Percentiles rank a stretch among this genome's conserved stretches.
Evolutionary conservation across 2,797 vertebrate genomes (phyloP).

Genomic region (Columba guinea): DNA sequence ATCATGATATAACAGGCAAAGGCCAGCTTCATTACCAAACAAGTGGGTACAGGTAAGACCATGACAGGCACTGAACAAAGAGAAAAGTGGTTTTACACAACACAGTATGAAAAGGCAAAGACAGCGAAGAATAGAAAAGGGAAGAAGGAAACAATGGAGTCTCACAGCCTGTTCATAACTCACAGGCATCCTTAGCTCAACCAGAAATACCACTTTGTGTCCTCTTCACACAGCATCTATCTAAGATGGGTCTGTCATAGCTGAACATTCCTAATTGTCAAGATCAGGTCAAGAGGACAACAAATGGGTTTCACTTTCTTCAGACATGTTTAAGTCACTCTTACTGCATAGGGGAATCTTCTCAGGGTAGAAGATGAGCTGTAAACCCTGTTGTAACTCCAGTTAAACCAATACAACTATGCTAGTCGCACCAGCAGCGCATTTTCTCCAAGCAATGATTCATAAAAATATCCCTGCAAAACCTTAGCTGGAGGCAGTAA

Average conservation of each 20-base stretch:
- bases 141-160: not conserved
- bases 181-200: not conserved
- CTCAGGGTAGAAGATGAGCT: not conserved
- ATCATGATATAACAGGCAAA: not conserved
- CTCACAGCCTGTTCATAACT: not conserved
- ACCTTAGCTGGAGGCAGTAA: not conserved
- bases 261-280: not conserved
- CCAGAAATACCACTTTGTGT: not conserved
- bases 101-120: not conserved
- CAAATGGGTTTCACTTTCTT: not conserved
- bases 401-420: not conserved
- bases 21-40: not conserved
- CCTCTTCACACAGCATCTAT: not conserved
- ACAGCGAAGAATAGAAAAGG: not conserved
- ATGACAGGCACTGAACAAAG: not conserved
- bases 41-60: not conserved
- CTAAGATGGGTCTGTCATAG: not conserved
- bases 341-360: not conserved
- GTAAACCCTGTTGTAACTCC: not conserved
- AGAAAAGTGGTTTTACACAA: not conserved
- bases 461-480: not conserved
- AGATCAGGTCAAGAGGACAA: not conserved
- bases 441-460: not conserved
- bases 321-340: not conserved
- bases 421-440: not conserved